phyloP scores from a whole-genome alignment of 2,888 invertebrate species.

The Phaedon cochleariae region DNA sequence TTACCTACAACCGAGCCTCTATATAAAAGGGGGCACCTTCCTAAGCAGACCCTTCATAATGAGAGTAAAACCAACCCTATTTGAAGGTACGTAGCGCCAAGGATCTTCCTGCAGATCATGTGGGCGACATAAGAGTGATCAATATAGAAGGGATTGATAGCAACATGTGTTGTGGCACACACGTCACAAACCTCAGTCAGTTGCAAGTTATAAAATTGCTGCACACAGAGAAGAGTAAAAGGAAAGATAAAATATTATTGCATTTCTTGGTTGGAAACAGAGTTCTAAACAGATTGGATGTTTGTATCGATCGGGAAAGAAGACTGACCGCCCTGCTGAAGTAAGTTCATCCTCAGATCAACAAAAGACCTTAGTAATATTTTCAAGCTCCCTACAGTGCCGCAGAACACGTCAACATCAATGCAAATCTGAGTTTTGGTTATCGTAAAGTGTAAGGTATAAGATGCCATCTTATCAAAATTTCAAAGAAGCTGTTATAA shows the following conservation, averaged over 20 bases:
- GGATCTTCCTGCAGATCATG: constrained; percentile 82
- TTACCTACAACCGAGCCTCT: too few species aligned
- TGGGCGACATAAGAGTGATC: constrained; percentile 78
- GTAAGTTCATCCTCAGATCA: too few species aligned
- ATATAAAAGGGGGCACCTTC: too few species aligned
- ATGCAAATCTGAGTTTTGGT: too few species aligned
- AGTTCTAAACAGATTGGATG: constrained; percentile 69
- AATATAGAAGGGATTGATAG: constrained; percentile 79
- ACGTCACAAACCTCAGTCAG: constrained; percentile 78
- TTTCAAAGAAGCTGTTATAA: too few species aligned
- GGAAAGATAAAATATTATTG: constrained; percentile 70
- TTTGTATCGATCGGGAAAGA: constrained; percentile 73
- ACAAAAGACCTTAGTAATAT: too few species aligned
- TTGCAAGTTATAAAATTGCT: constrained; percentile 74
- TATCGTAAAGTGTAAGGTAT: too few species aligned
- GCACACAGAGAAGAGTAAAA: constrained; percentile 76
- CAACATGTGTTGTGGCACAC: constrained; percentile 90
- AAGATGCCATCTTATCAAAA: too few species aligned
- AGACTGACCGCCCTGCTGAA: constrained; percentile 74
- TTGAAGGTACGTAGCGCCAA: constrained; percentile 71
- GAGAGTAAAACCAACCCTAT: too few species aligned
- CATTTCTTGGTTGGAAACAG: constrained; percentile 79
- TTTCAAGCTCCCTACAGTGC: too few species aligned
- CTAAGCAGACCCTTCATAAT: too few species aligned
- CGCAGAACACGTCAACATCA: too few species aligned